Base-by-base conservation (phyloP, 2,113 vertebrate species). In the Crotalus viridis region DNA sequence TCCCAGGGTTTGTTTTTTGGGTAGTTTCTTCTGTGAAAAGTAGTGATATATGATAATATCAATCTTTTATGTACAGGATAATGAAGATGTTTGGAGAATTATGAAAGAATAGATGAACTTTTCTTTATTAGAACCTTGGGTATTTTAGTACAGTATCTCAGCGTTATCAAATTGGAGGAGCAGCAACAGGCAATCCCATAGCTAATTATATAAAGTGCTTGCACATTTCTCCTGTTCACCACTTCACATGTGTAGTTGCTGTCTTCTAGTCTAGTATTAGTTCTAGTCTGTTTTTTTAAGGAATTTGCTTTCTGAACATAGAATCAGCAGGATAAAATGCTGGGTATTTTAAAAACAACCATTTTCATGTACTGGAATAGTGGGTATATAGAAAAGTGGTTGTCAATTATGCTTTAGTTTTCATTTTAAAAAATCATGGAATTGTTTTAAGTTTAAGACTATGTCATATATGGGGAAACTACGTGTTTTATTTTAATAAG, bases 391-490 rank as follows among this genome's bases (percentile, higher is more conserved):
- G 28, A 46, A 28, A 69, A 55, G 24, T 74, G 59, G 8, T 22
- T 88, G 59, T 86, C 86, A 92, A 92, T 88, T 92, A 33, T 92
- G 24, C 88, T 24, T 43, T 55, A 69, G 6, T 61, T 54, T 64
- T 74, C n/a, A 33, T 33, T 51, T 26, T 12, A n/a, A 87, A 28
- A 52, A 51, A 43, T 54, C 52, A 22, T 10, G 8, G 28, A 33
- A 55, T 4, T 17, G 1, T 88, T 87, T 61, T 55, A 87, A 69
- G n/a, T 52, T 51, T 88, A 4, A 39, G 4, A 52, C 21, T 19
- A 12, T 43, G 48, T n/a, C 26, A 59, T 86, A 10, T 39, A 39
- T 59, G 12, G 7, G 5, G 19, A 52, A 12, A 51, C 52, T n/a
- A 21, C 56, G 15, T 24, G 5, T 46, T 28, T 59, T 59, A 24